Conservation (phyloP, 2,113 vertebrate genomes). For the Crotalus tigris region DNA sequence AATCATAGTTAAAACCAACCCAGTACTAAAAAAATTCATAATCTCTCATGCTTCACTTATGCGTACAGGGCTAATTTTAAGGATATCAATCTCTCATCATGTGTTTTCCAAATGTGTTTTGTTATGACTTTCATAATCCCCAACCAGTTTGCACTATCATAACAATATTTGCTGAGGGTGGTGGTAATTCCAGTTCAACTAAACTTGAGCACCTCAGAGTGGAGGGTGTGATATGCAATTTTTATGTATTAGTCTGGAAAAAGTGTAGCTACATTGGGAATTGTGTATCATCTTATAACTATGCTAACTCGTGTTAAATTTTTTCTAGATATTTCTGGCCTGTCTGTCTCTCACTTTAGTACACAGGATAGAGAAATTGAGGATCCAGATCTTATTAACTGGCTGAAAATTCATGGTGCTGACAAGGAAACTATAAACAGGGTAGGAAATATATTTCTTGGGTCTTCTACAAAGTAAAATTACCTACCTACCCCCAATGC, state of each 20-base stretch:
- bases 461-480: neutral
- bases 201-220: neutral
- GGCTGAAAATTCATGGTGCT: conserved; percentile 82
- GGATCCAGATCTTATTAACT: conserved; percentile 80
- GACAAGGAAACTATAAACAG: conserved; percentile 86
- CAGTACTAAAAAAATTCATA: neutral
- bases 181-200: neutral
- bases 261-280: neutral
- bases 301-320: conserved; percentile 25
- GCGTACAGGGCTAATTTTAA: neutral
- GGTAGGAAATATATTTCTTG: conserved; percentile 66
- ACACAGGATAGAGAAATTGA: conserved; percentile 52
- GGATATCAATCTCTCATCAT: neutral
- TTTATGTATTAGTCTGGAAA: neutral
- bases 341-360: conserved; percentile 58
- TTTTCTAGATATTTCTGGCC: conserved; percentile 72
- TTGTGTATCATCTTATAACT: conserved; percentile 9
- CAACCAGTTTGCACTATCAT: neutral
- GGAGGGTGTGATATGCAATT: neutral
- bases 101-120: neutral
- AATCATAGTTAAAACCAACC: neutral
- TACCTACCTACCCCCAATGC: neutral
- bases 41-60: neutral
- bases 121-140: neutral
- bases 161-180: neutral